phyloP scores from a whole-genome alignment of 2,888 invertebrate genomes.

The Plebejus anna region DNA sequence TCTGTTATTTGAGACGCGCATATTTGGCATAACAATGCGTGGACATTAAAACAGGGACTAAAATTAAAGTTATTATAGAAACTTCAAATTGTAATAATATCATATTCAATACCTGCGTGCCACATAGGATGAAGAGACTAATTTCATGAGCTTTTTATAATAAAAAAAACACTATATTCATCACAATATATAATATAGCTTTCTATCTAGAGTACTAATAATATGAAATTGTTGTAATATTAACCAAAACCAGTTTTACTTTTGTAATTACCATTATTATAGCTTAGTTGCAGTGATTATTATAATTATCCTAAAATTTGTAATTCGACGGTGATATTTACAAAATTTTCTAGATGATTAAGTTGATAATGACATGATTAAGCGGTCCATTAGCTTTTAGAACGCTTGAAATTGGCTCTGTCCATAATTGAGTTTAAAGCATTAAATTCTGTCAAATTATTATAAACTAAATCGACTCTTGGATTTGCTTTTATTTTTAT shows the following conservation, averaged over 20 bases:
- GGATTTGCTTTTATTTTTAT: background rate
- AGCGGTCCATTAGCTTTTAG: slow-evolving; percentile 17
- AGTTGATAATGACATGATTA: slow-evolving; percentile 22
- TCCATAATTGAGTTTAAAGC: background rate
- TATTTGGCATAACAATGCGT: too few relatives aligned
- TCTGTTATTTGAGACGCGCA: too few relatives aligned
- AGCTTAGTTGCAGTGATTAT: slow-evolving; percentile 21
- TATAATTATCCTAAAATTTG: background rate
- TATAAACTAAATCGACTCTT: background rate
- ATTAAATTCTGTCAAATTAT: background rate
- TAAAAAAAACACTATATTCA: too few relatives aligned
- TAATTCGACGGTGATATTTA: background rate
- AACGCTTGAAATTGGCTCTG: slow-evolving; percentile 30
- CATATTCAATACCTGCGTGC: too few relatives aligned
- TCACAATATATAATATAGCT: too few relatives aligned
- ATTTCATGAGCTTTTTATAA: too few relatives aligned
- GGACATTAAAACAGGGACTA: too few relatives aligned
- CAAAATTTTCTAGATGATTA: slow-evolving; percentile 8
- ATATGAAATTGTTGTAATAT: background rate
- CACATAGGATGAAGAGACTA: too few relatives aligned
- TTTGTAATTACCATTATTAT: background rate
- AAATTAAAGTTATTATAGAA: too few relatives aligned
- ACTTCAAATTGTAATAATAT: too few relatives aligned
- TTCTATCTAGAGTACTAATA: background rate
- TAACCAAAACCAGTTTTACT: background rate